Evolutionary conservation across 1,140 invertebrate species (phyloP).

Genomic region (Sminthurides bifidus): DNA sequence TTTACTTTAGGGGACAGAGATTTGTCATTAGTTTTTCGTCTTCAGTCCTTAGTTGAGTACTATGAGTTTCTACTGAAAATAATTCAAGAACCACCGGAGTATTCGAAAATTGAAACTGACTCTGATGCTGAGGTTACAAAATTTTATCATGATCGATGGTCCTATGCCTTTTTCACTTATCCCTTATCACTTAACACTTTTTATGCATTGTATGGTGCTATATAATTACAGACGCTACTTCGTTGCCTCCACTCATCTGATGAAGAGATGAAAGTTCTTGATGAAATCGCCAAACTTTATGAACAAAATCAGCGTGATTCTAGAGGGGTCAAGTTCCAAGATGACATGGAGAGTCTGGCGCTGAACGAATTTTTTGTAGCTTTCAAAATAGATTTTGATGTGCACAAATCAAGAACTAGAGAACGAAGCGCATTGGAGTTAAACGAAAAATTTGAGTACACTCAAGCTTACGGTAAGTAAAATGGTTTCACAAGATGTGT

Average conservation of each 20-base stretch:
- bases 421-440: background rate
- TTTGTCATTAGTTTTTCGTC: slow-evolving; percentile 6
- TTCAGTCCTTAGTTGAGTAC: slow-evolving; percentile 22
- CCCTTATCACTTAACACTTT: background rate
- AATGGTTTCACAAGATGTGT: background rate
- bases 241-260: slow-evolving; percentile 22
- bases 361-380: slow-evolving; percentile 14
- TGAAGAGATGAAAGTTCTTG: slow-evolving; percentile 21
- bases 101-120: slow-evolving; percentile 3
- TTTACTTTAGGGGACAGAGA: background rate
- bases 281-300: slow-evolving; percentile 16
- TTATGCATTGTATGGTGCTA: background rate
- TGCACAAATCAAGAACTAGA: slow-evolving; percentile 10
- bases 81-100: slow-evolving; percentile 14
- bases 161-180: background rate
- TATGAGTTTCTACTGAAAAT: slow-evolving; percentile 13
- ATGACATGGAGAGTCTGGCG: background rate
- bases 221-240: slow-evolving; percentile 18
- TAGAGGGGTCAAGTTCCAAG: slow-evolving; percentile 21
- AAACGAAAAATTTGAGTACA: slow-evolving; percentile 8
- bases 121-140: background rate
- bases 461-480: slow-evolving; percentile 37
- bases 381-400: slow-evolving; percentile 19
- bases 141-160: background rate
- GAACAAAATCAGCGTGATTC: slow-evolving; percentile 4